Base-by-base conservation (phyloP, 2,888 invertebrate genomes). In the Scaptomyza cyrtandrae region DNA sequence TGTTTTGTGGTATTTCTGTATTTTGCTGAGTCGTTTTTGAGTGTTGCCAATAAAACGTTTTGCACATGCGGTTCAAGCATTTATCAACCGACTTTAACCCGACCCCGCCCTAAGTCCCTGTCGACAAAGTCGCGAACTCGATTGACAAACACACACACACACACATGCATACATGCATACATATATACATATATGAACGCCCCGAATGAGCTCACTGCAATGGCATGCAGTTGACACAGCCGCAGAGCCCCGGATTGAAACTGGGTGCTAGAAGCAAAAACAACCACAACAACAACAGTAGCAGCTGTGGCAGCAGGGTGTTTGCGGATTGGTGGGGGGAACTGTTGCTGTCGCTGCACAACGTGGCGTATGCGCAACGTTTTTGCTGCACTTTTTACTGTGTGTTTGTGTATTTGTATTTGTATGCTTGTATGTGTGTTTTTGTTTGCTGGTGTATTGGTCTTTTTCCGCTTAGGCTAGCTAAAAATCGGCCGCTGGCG, bases 221-320 rank as follows among this genome's bases (percentile, higher is more conserved):
- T 82, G 88, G 89, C 80, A 89, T 89, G 89, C 86, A 81, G 85
- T 88, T 80, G 86, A 67, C 72, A 87, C 67, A 72, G 77, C 59
- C 61, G 58, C 72, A 71, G 24, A 53, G 60, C 46, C 49, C n/a
- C 60, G 67, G 67, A 72, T 60, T 67, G 41, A 33, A 69, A 70
- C 64, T 74, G 75, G 52, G 61, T 75, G 69, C 52, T 48, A 62
- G 48, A 33, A 29, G n/a, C 29, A 33, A 13, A 27, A 41, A 16
- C 27, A 37, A 9, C 31, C 29, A 3, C 29, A 11, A n/a, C 13
- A 31, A 6, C 9, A 33, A 48, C 59, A 45, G 33, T 24, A 37
- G 49, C 44, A 19, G 50, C 31, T 56, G 53, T 50, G 53, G 35
- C 67, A 46, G 48, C 35, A 31, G 24, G 46, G 33, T n/a, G n/a